Base-by-base conservation (phyloP, 2,113 vertebrate species). In the Pandion haliaetus region DNA sequence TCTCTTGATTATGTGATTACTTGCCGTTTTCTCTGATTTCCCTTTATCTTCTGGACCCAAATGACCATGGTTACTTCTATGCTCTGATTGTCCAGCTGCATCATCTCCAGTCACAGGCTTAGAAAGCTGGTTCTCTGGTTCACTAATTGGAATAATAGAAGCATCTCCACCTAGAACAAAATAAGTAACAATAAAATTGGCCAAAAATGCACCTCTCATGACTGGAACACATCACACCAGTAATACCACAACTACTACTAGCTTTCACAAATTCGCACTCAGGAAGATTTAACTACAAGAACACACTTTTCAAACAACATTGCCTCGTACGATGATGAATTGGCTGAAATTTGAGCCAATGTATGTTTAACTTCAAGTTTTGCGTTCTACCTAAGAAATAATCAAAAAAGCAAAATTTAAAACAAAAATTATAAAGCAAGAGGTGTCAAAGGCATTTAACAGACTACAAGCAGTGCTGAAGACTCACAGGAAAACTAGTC, bases 151-250 rank as follows among this genome's bases (percentile, higher is more conserved):
- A 90, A 99, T 98, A 95, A 99, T 99, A 86, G 99, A 99, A 32
- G 99, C 99, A 66, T 99, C 99, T 14, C 99, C 99, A 98, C 99
- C 99, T 99, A 80, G 16, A 90, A 94, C n/a, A 95, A 91, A 90
- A 47, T 34, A 38, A 90, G 15, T 17, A 49, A 63, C 12, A 28
- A 17, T 14, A 61, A 62, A 74, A 79, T 2, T 69, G 17, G 8
- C 36, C 47, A 70, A 90, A 89, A 72, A 0, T 2, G 2, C 59
- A 25, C 67, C 17, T 44, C 28, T 57, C 17, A 4, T 70, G 29
- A 72, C 24, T 73, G 26, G 76, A 94, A 76, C 34, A 88, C 25
- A 65, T 69, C 36, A 62, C 45, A 28, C 12, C 20, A 69, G 20
- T 52, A 73, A 42, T 11, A 62, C 6, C n/a, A 47, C 2, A 10